These are phyloP conservation scores for Sinocyclocheilus anshuiensis DNA, from an alignment of 2,113 vertebrate species.

Conservation along the genomic window DNA sequence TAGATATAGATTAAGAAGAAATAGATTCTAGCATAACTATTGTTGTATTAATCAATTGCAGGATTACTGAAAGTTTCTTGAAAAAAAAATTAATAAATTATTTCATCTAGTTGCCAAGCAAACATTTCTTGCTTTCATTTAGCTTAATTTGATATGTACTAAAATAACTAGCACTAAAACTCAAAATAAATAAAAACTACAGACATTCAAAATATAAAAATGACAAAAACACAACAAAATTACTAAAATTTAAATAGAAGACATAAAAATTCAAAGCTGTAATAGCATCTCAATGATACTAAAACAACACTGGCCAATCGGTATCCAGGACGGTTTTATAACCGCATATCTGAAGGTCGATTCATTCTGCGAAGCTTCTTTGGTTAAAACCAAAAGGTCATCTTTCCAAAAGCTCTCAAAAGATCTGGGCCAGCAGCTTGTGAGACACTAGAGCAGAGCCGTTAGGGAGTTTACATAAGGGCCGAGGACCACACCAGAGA, in stretches of 20 bases:
- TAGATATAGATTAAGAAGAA: not conserved
- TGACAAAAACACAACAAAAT: not conserved
- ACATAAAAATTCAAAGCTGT: too few relatives aligned
- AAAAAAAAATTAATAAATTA: too few relatives aligned
- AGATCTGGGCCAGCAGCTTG: not conserved
- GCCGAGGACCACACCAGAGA: slow-evolving; percentile 3
- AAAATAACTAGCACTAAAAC: too few relatives aligned
- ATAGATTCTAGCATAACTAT: not conserved
- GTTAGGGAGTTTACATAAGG: slow-evolving; percentile 27
- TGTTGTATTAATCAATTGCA: not conserved
- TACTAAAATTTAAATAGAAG: too few relatives aligned
- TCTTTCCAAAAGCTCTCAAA: not conserved
- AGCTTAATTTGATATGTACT: too few relatives aligned
- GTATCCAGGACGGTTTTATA: not conserved
- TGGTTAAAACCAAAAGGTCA: not conserved
- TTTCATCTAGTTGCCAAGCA: too few relatives aligned
- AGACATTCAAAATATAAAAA: not conserved
- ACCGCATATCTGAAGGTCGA: not conserved
- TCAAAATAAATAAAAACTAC: too few relatives aligned
- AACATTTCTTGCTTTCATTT: too few relatives aligned
- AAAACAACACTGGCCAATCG: not conserved
- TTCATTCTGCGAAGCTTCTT: not conserved
- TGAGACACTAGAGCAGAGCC: not conserved
- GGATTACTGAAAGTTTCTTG: not conserved
- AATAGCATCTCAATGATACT: not conserved